Evolutionary conservation across 2,797 vertebrate species (phyloP), one percentile per base, ranked within the genome.

Genomic region (Sebastiscus albofasciatus): DNA sequence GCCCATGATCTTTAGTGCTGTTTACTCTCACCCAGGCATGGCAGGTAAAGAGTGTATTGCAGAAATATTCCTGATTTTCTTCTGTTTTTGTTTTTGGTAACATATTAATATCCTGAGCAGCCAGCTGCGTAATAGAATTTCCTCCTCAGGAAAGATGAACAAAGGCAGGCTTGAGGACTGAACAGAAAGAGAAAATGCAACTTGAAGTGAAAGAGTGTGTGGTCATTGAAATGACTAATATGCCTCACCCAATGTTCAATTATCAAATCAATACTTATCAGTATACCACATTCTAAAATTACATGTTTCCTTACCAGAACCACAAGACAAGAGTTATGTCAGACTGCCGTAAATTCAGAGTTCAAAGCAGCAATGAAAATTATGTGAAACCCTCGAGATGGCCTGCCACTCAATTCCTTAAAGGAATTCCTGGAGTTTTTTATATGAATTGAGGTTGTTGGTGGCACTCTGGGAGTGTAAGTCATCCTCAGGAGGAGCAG

Each of bases 401-500:
- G 26, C 46, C 65, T 29, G 39, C 59, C 54, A 52, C 77, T 81
- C 54, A 66, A 66, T 49, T 55, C 67, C 70, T 65, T 72, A 22
- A 66, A 87, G 72, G 73, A 79, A 82, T 74, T 55, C 49, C 52
- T 42, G 18, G 18, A 61, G 75, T 72, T 87, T 36, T 62, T 75
- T 61, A 76, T 78, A 27, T 61, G 52, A 80, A 73, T 66, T 85
- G 78, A 77, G 76, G 65, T 80, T 85, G 81, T 89, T 85, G 82
- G 77, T 79, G 39, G 74, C 58, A 24, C 65, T 72, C 77, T 82
- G 92, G 93, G 91, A 95, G 92, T 92, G 88, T 96, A 88, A 88
- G 83, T 96, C 93, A 95, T 95, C 96, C 95, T 94, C 93, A 93
- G 87, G 79, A 87, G 93, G 94, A 93, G 89, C 88, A 95, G 94